Base-by-base conservation (phyloP, 2,113 vertebrate genomes). In the Astatotilapia flaviijosephi region DNA sequence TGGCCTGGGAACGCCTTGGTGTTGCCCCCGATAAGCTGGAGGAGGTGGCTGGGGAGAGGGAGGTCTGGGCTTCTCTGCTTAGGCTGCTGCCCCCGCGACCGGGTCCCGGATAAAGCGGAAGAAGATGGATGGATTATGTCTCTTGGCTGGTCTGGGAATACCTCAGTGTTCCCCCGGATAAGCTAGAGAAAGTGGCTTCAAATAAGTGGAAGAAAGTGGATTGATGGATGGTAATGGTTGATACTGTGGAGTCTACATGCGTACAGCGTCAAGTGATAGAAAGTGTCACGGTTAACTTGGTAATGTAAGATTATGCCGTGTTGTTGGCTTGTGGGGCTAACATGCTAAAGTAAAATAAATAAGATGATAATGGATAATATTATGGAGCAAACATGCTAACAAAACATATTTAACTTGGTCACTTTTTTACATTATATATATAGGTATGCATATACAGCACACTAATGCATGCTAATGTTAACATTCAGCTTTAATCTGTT, bases 11-110 rank as follows among this genome's bases (percentile, higher is more conserved):
- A 54, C 5, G 9, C n/a, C 53, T 54, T 23, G n/a, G 53, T 23
- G 10, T 54, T 54, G n/a, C 2, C 51, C 51, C 1, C 1, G 51
- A 54, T 21, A 54, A 21, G n/a, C 51, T 54, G 10, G 51, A 6
- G n/a, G n/a, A 21, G 3, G 9, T 54, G 0, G 9, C n/a, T 21
- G 0, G 51, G 51, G 3, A 21, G 51, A 21, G 51, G 51, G 51
- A 54, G n/a, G 51, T 54, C 51, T 54, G 51, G 51, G n/a, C n/a
- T 21, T 54, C 2, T 54, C n/a, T 4, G 51, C 51, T 54, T 3
- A 54, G 51, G n/a, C 51, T 21, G n/a, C 10, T 54, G 51, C 5
- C 51, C 51, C 10, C 2, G n/a, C 1, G 10, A 54, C n/a, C n/a
- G 5, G 2, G 19, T 3, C 51, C 9, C 5, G 1, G 19, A 21